Base-by-base conservation (phyloP, 2,113 vertebrate genomes). In the Channa maculata region DNA sequence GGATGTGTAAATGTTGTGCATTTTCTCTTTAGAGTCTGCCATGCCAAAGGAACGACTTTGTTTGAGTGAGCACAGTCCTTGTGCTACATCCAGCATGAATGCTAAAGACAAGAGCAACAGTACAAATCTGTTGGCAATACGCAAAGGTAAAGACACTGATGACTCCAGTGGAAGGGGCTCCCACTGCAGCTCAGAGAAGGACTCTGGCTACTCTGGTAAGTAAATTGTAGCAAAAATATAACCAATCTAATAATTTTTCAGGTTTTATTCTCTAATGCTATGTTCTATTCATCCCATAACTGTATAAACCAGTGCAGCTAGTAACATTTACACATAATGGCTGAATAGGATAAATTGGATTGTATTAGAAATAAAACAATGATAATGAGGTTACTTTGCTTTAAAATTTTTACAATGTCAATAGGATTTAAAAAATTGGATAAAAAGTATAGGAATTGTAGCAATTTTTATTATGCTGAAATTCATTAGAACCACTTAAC, bases 141-240 rank as follows among this genome's bases (percentile, higher is more conserved):
- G 66, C 14, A 80, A 75, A 6, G 53, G 57, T 14, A 72, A 73
- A 60, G 69, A 72, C 15, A 2, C 50, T 5, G 71, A 71, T 1
- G 13, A 65, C 34, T 69, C 75, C 65, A 75, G 66, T 14, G 80
- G 79, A 50, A 77, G 61, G 6, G 75, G 57, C 58, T 93, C 86
- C 2, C 62, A 41, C 69, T 92, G 88, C 86, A 89, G 89, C 57
- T 93, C 93, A 13, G 92, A 94, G 34, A 94, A 93, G 66, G 93
- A 94, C 72, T 94, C 94, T 0, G 94, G 93, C 9, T 94, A 86
- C 70, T 94, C 93, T 48, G 93, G 93, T 94, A 65, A 86, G 81
- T 46, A 13, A 15, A 68, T 24, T 44, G 4, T 49, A 1, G 3
- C 11, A 1, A 34, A 45, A 38, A 45, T 46, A 1, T 62, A 54